Evolutionary conservation across 2,888 invertebrate species (phyloP).

Genomic region (Hanleya hanleyi): DNA sequence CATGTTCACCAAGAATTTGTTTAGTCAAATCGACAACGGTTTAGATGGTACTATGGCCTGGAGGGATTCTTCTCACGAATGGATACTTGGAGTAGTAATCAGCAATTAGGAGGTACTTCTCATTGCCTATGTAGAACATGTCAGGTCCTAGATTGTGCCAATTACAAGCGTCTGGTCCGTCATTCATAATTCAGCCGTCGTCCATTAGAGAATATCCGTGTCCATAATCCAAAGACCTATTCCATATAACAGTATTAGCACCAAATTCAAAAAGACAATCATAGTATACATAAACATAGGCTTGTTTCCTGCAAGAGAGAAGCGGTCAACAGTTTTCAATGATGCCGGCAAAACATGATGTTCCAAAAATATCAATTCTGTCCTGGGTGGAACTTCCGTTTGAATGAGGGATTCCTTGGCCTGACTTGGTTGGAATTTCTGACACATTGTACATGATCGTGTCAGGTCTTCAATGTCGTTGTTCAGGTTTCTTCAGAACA

Average conservation of each 20-base stretch:
- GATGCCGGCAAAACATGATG: no score
- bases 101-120: slow-evolving; percentile 6
- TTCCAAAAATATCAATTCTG: no score
- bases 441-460: slow-evolving; percentile 6
- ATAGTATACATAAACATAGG: no score
- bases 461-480: slow-evolving; percentile 5
- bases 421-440: not conserved
- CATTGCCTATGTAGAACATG: slow-evolving; percentile 10
- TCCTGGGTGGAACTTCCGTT: not conserved
- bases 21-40: not conserved
- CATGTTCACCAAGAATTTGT: not conserved
- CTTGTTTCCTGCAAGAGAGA: no score
- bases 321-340: no score
- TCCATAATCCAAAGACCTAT: no score
- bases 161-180: no score
- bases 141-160: slow-evolving; percentile 15
- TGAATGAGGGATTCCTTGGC: not conserved
- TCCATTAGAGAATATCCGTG: no score
- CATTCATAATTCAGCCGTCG: no score
- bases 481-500: slow-evolving; percentile 4
- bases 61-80: not conserved
- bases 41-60: not conserved
- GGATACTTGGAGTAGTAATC: slow-evolving; percentile 15
- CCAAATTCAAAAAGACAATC: no score
- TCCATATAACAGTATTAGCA: no score